Evolutionary conservation across 2,888 invertebrate species (phyloP), one percentile per base, ranked within the genome.

Genomic region (Drosophila sordidula): DNA sequence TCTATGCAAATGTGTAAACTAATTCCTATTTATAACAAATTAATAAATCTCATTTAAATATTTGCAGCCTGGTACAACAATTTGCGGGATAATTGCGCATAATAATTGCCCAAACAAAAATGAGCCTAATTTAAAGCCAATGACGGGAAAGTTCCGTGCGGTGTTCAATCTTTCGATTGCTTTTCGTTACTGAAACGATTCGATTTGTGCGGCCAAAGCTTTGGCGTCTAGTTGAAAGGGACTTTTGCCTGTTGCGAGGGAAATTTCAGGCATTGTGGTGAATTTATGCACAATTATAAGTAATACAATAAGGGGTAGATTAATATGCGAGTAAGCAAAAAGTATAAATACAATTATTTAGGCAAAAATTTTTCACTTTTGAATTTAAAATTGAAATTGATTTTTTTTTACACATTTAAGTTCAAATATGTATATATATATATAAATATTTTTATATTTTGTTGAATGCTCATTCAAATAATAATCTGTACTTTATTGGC

Each of bases 241-340:
- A 73, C 4, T 51, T 59, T 62, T 42, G 11, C 29, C 14, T 6
- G 32, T 5, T n/a, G 41, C n/a, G 8, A 67, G 79, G 76, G 76
- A 78, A 76, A 76, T 78, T 78, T 49, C 6, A 16, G 12, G 14
- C 14, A 1, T 6, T 6, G 59, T 78, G 79, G 79, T 73, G 79
- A 78, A 38, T 61, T 56, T 46, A 16, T 6, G 9, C 11, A 11
- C 6, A 26, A 11, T 22, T 25, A 14, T 5, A 16, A 25, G 11
- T 14, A 42, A 1, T 16, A 22, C 14, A 16, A 6, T 11, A 4
- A 25, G n/a, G 16, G 4, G 4, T 32, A 12, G 11, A 14, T 46
- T 29, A 6, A 9, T 38, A 38, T 12, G 50, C 11, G 4, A 9
- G 4, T 16, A 8, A 3, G 16, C 1, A 16, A 39, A 4, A 4